Base-by-base conservation (phyloP, 2,888 invertebrate species). In the Eulithis prunata region DNA sequence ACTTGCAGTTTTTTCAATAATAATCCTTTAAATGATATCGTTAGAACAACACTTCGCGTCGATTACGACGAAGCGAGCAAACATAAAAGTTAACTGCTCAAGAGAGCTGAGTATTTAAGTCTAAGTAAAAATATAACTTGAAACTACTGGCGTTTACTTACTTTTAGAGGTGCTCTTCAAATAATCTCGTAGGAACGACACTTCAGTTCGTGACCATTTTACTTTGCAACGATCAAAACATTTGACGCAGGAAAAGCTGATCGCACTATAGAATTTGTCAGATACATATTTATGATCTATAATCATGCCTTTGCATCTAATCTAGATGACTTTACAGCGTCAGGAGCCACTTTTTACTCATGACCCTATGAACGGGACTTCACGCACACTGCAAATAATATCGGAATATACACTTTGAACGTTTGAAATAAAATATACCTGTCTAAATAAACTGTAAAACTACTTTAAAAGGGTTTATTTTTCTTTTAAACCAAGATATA, bases 141-240 rank as follows among this genome's bases (percentile, higher is more conserved):
- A 85, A 88, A 89, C 80, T 90, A 89, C 75, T 38, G 45, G 52
- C 63, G 59, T 59, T 66, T 62, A 78, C 78, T 79, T 72, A 73
- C 77, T 69, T 74, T 76, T 59, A 56, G 47, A 52, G 52, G 32
- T 3, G 49, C 11, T 58, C 58, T 64, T 58, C 41, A 32, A 53
- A 59, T 58, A 21, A 57, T 58, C 41, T 62, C 64, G 54, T 56
- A 52, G 32, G 47, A 59, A 12, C 56, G 21, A 45, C 32, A 61
- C 52, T 65, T 56, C 4, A 21, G 21, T 49, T 49, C 14, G 49
- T 49, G 49, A 49, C 49, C 21, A 49, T 49, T 49, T 49, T 14
- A 47, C 38, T 38, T 41, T 8, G 41, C 8, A 41, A 41, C 10
- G 41, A 41, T 10, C 41, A 41, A 8, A 41, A 41, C 6, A 7